These are phyloP conservation scores for Thripadectes ignobilis DNA, from an alignment of 2,797 vertebrate genomes.

Conservation along the genomic window DNA sequence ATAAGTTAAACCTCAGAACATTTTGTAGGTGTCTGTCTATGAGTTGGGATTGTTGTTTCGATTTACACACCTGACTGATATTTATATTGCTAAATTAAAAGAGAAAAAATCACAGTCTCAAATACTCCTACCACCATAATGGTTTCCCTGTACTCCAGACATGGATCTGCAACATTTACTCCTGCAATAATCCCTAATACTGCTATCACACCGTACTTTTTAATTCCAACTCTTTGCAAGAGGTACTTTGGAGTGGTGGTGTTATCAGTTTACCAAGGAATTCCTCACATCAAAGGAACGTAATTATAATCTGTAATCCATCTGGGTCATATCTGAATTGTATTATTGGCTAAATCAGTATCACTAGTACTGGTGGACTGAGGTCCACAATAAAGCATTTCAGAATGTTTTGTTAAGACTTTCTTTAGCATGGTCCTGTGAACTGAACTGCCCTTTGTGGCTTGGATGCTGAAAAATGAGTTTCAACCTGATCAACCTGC, in stretches of 20 bases:
- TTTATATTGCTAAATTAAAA: neutral
- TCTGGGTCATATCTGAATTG: neutral
- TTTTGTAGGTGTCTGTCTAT: neutral
- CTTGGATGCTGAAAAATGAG: neutral
- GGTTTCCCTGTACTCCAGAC: neutral
- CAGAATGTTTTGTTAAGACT: neutral
- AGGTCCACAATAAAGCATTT: neutral
- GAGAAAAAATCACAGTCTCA: neutral
- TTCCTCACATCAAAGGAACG: neutral
- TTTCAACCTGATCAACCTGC: neutral
- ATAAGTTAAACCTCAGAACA: neutral
- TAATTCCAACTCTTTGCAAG: neutral
- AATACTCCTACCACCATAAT: rapidly evolving
- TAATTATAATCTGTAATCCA: neutral
- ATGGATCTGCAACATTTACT: neutral
- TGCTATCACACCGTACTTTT: neutral
- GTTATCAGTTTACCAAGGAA: neutral
- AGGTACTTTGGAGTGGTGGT: neutral
- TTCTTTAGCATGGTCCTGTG: neutral
- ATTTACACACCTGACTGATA: neutral
- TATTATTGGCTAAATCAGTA: neutral
- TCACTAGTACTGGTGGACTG: neutral
- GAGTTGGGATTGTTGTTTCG: neutral
- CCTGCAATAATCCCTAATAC: neutral
- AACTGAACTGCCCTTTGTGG: neutral